Conservation (phyloP, 2,113 vertebrate species). For the Trachemys scripta region DNA sequence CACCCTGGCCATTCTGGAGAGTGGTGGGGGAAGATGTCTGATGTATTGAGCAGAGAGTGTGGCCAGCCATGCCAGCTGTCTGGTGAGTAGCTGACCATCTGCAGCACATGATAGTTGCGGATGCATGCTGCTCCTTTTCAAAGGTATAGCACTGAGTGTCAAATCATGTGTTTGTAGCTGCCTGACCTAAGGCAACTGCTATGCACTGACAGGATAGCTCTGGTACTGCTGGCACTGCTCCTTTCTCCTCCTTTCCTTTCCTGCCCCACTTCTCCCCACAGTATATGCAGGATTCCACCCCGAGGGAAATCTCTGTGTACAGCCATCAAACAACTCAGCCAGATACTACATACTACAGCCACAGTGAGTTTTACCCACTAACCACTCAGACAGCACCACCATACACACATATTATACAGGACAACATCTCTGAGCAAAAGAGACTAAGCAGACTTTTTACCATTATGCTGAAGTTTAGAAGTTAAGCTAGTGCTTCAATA, state of each 20-base stretch:
- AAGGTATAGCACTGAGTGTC: not conserved
- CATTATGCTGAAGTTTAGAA: not conserved
- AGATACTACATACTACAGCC: not conserved
- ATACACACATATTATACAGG: conserved; percentile 11
- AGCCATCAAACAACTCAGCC: not conserved
- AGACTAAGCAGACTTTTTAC: not conserved
- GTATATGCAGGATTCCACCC: not conserved
- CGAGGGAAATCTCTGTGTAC: not conserved
- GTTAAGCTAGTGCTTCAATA: not conserved
- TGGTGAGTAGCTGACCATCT: not conserved
- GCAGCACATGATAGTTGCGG: not conserved
- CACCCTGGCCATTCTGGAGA: not conserved
- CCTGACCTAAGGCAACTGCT: not conserved
- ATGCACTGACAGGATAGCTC: not conserved
- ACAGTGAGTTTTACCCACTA: not conserved
- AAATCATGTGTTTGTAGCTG: not conserved
- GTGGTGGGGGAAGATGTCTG: not conserved
- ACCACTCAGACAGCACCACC: conserved; percentile 38
- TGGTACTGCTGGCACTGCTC: not conserved
- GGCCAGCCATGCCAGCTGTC: not conserved
- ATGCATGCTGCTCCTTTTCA: not conserved
- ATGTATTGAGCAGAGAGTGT: not conserved
- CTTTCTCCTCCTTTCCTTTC: not conserved
- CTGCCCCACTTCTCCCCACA: not conserved
- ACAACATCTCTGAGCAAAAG: not conserved